Conservation (phyloP, 2,888 invertebrate species). For the Poecilobothrus nobilitatus region DNA sequence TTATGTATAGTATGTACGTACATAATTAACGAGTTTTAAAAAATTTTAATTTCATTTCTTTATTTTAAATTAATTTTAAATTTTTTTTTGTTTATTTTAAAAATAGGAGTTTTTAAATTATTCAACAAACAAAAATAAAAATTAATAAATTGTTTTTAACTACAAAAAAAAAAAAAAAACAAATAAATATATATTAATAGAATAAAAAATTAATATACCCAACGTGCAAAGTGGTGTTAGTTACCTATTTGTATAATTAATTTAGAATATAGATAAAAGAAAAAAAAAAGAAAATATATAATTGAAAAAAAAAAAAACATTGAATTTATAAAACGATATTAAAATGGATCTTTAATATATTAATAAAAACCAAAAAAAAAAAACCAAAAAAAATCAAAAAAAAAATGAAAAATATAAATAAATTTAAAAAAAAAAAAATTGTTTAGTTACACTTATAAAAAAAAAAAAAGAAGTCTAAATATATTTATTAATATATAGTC, state of each 20-base stretch:
- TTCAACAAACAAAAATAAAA: not conserved
- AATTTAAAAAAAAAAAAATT: too few species aligned
- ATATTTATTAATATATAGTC: not conserved
- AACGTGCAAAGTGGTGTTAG: constrained; percentile 3
- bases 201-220: not conserved
- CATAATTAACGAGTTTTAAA: too few species aligned
- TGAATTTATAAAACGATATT: not conserved
- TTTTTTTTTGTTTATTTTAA: not conserved
- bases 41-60: not conserved
- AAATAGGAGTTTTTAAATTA: not conserved
- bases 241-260: not conserved
- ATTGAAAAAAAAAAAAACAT: not conserved
- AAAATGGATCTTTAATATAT: not conserved
- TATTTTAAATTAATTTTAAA: not conserved
- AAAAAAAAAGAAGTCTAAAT: too few species aligned
- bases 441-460: too few species aligned
- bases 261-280: not conserved
- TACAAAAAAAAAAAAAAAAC: not conserved
- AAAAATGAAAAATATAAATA: too few species aligned
- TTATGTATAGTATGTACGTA: too few species aligned
- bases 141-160: not conserved
- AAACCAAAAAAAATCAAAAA: too few species aligned
- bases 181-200: not conserved
- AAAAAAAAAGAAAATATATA: not conserved
- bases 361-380: not conserved